A percentile compares a stretch with the other conserved stretches of the same genome.
These are phyloP conservation scores for Pelmatolapia mariae DNA, from an alignment of 2,113 vertebrate genomes.

Conservation along the genomic window DNA sequence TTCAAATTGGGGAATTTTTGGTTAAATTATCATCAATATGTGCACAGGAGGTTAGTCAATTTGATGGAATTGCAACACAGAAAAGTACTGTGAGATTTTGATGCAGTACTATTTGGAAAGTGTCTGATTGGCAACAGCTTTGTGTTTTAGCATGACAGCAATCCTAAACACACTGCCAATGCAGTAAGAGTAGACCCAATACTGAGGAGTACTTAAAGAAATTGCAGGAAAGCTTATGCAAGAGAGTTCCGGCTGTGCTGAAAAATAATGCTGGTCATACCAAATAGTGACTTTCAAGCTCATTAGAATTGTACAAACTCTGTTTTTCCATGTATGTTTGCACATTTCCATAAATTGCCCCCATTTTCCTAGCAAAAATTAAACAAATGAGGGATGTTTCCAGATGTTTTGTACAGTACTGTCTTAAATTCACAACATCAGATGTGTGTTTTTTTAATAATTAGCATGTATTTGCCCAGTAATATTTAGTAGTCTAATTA, in stretches of 20 bases:
- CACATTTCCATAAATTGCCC: not conserved
- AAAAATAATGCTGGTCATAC: not conserved
- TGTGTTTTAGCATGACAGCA: not conserved
- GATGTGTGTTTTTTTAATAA: not conserved
- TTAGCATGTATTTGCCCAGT: not conserved
- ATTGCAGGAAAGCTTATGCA: not conserved
- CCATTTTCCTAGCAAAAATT: not conserved
- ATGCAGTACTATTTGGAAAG: not conserved
- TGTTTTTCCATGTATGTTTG: not conserved
- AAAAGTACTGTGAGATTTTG: not conserved
- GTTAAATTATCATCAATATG: not conserved
- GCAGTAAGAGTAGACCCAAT: not conserved
- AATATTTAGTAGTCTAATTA: not conserved
- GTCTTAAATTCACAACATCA: not conserved
- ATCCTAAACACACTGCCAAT: not conserved
- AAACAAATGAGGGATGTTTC: not conserved
- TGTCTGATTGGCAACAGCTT: not conserved
- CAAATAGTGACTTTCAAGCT: not conserved
- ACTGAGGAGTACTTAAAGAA: not conserved
- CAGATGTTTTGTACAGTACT: not conserved
- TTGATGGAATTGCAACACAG: not conserved
- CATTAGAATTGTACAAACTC: not conserved
- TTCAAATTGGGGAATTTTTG: not conserved
- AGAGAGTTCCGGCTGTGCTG: not conserved
- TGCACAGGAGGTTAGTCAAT: not conserved